Base-by-base conservation (phyloP, 2,797 vertebrate species). In the Lates japonicus region DNA sequence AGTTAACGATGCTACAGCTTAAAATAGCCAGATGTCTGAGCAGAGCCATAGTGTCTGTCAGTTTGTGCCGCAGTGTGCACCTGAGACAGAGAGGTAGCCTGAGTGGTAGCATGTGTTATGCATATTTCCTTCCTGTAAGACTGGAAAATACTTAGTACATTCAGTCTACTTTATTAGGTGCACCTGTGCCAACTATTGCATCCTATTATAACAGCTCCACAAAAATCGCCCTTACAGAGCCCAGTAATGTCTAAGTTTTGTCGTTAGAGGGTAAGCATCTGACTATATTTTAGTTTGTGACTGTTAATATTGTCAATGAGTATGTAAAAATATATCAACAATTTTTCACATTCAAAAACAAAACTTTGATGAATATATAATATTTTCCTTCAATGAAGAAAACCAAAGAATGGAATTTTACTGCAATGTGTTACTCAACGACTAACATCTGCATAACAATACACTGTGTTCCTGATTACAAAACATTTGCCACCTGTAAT, bases 1-100 rank as follows among this genome's bases (percentile, higher is more conserved):
- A 13, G 54, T n/a, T 52, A 39, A 69, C 16, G 1, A 42, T 16
- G 63, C 37, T 66, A 77, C 51, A 70, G 66, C 52, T 68, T 78
- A 71, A 82, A 87, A 83, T 73, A 76, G 60, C 75, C 69, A 71
- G 60, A 70, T 22, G 64, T 76, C 77, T 29, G 37, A n/a, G 60
- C n/a, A 29, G 69, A 79, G 52, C 35, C 41, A 25, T 48, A 54
- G n/a, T 39, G 6, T 57, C 13, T 52, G 37, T 55, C 3, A 10
- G 13, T 52, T 57, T n/a, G 31, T 69, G 52, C n/a, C n/a, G n/a
- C n/a, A n/a, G 37, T 35, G 54, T 61, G 68, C 59, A 20, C 22
- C 25, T 57, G 19, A 59, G 19, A 63, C 4, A 37, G 48, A 44
- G 51, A 42, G 52, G 13, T 51, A 62, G 37, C n/a, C n/a, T n/a